Base-by-base conservation (phyloP, 2,797 vertebrate genomes). In the Tinamus major region DNA sequence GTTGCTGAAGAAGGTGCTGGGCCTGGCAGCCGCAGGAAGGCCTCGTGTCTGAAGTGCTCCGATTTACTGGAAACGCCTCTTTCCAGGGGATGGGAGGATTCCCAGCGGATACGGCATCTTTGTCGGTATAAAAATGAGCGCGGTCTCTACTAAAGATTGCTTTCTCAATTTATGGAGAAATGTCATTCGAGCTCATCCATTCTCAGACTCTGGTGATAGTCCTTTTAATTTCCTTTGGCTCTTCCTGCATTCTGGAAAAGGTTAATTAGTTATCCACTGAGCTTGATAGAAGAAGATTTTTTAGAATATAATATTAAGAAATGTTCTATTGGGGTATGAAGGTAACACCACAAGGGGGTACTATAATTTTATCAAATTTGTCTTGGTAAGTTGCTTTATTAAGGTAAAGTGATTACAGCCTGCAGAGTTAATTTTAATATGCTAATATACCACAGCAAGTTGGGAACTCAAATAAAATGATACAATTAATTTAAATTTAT, bases 401-500 rank as follows among this genome's bases (percentile, higher is more conserved):
- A 96, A 97, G 87, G 96, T 97, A 94, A 97, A 96, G 91, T 97
- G 97, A 97, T 97, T 97, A 97, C 95, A 97, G 95, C 89, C 94
- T 70, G 93, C 94, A 95, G 94, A 97, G 97, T 97, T 98, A 97
- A 98, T 98, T 98, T 97, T 96, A 97, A 97, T 97, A 97, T 97
- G 97, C 91, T 97, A 98, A 98, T 97, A 92, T 58, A 95, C 92
- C 96, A 92, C 92, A 96, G 97, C 92, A 97, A 98, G 95, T 95
- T 97, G 96, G 95, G 84, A 94, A 96, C 92, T 96, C 97, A 94
- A 97, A 97, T 97, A 96, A 97, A 97, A 97, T 91, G 89, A 95
- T 96, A 91, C 85, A 97, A 97, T 97, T 97, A 98, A 97, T 97
- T 95, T 88, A 95, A 93, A 97, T 97, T 97, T 96, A 95, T 96